phyloP scores from a whole-genome alignment of 2,888 invertebrate species.

The Drosophila sordidapex region DNA sequence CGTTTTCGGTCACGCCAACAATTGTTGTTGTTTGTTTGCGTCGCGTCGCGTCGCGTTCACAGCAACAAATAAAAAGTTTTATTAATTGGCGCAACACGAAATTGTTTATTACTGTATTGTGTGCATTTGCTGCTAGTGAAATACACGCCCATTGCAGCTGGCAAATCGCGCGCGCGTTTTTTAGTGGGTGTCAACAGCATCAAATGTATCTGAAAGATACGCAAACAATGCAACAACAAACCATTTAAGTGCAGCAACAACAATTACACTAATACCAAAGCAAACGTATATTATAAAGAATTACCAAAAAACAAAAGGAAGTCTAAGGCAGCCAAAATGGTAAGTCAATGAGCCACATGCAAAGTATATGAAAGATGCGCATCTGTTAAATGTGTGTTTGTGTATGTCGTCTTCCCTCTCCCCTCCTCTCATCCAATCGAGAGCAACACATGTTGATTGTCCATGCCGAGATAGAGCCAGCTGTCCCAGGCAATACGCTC shows the following conservation, averaged over 20 bases:
- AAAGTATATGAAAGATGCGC: slow-evolving; percentile 48
- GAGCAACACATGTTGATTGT: slow-evolving; percentile 78
- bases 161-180: slow-evolving; percentile 24
- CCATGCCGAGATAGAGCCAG: slow-evolving; percentile 60
- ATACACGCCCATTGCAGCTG: slow-evolving; percentile 29
- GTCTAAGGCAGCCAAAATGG: slow-evolving; percentile 48
- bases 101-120: neutral
- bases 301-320: slow-evolving; percentile 5
- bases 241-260: slow-evolving; percentile 32
- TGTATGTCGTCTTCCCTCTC: slow-evolving; percentile 7
- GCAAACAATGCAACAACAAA: slow-evolving; percentile 32
- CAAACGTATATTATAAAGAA: neutral
- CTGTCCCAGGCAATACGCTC: slow-evolving; percentile 59
- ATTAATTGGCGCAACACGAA: slow-evolving; percentile 10
- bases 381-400: slow-evolving; percentile 34
- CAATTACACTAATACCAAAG: slow-evolving; percentile 21
- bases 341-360: slow-evolving; percentile 54
- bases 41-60: slow-evolving; percentile 34
- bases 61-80: slow-evolving; percentile 36
- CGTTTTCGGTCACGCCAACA: slow-evolving; percentile 17
- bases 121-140: slow-evolving; percentile 33
- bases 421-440: neutral
- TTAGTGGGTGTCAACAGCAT: slow-evolving; percentile 47
- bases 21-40: slow-evolving; percentile 32
- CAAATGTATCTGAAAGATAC: slow-evolving; percentile 54